Evolutionary conservation across 2,888 invertebrate genomes (phyloP), one percentile per base, ranked within the genome.

Genomic region (Toxonevra muliebris): DNA sequence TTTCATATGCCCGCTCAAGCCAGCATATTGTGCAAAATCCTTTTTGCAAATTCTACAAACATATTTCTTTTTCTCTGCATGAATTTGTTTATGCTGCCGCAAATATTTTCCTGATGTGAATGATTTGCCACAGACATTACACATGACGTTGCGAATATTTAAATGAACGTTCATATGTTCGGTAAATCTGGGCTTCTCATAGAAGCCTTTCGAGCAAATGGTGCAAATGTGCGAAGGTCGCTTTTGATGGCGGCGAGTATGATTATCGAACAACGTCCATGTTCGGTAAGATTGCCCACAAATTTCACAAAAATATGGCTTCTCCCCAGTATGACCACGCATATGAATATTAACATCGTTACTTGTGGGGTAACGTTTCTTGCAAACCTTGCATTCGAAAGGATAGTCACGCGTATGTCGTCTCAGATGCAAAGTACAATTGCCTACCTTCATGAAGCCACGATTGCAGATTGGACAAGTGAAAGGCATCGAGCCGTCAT

Each of bases 111-210:
- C 76, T 13, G 76, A 76, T 1, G 76, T 75, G 55, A 80, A 81
- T 1, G 75, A 62, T 15, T 80, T 78, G 0, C 69, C 74, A 11
- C 81, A 81, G 0, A 74, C 60, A 1, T 74, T 73, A 68, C 82
- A 81, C n/a, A 76, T 75, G 40, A 77, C 76, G 73, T 78, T 79
- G 61, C 76, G 77, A 2, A 79, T 78, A 68, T 80, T 80, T 1
- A 79, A 66, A 65, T 80, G 82, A 1, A 79, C 80, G 59, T 79
- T 80, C 10, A 82, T 76, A 58, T 82, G 81, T 61, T 82, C 77
- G 11, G 73, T 76, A 0, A 81, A 69, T 54, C 78, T 75, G 1
- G 75, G 75, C 52, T 81, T 81, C 8, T 79, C 78, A 9, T 78
- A 69, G 41, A 80, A 80, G 13, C 76, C 75, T 61, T 81, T 80